Base-by-base conservation (phyloP, 2,797 vertebrate genomes). In the Malacoctenus gilli region DNA sequence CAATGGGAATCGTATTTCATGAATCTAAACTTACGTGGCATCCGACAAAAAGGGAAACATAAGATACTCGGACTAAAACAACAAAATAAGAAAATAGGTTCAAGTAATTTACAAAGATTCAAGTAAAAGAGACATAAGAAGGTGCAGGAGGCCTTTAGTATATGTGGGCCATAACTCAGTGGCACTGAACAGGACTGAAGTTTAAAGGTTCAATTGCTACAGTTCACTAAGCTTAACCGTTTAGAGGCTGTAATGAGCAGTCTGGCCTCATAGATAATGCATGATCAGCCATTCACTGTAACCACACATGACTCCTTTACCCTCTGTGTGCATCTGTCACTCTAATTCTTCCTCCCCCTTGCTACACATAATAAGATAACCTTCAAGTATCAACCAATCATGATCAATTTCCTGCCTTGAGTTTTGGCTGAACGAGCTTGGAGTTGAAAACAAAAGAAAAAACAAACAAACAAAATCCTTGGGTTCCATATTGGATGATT, bases 181-280 rank as follows among this genome's bases (percentile, higher is more conserved):
- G 21, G 21, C 37, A 9, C 18, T 52, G 31, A 43, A 42, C 16
- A 23, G 32, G 18, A 12, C 18, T 21, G 32, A 63, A 16, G 60
- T 58, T 70, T 55, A 41, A 69, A 63, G 28, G 20, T 63, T 65
- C 52, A 67, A 36, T 39, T 62, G 44, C 35, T 28, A 46, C 14
- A 23, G 59, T 50, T 74, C 52, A 61, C 31, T 38, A 43, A 14
- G 20, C 25, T 43, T 69, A 46, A 72, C 32, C 20, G 10, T 49
- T 77, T 61, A 74, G 69, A 51, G 68, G 53, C 55, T 62, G 49
- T 70, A 78, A 82, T 77, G 68, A 77, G 63, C 60, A 22, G 28
- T 61, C 56, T 30, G 30, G 21, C 54, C 57, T 86, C 81, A 73
- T 88, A 1, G 40, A 86, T 73, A 85, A 89, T 86, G 59, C 71